Base-by-base conservation (phyloP, 2,113 vertebrate genomes). In the Odobenus rosmarus region DNA sequence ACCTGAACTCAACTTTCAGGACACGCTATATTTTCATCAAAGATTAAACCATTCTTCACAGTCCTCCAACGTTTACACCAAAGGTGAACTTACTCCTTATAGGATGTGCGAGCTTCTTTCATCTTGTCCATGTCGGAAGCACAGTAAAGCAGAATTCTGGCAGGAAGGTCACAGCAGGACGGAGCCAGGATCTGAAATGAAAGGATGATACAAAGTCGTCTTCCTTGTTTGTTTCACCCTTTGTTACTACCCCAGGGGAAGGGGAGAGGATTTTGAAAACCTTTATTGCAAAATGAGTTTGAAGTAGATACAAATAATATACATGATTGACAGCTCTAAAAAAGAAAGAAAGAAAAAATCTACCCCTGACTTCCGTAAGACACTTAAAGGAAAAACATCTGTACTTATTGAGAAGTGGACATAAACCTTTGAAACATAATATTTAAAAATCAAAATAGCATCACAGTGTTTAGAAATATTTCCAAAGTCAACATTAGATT, bases 251-350 rank as follows among this genome's bases (percentile, higher is more conserved):
- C 92, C 59, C 3, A 62, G 93, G 96, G 88, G 59, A 96, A 90
- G 81, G 62, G 90, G 59, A 92, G 55, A 86, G 39, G 85, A 93
- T 93, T 97, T 96, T 96, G 57, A 96, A 98, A 96, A 95, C 72
- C 59, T 97, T 97, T 95, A 94, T 93, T 97, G 64, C 67, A 94
- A 97, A 98, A 95, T 96, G 85, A 94, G 96, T 96, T 97, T 93
- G 81, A 97, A 97, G 84, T 90, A 87, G 84, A 91, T 61, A 53
- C 94, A 95, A 96, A 86, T 96, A 96, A 89, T 97, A 81, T 85
- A 76, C 94, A 55, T 97, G 92, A 98, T 74, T 96, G 95, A 96
- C 94, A 97, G 71, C 59, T 90, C 80, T 71, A 81, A 71, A 64
- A 89, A 77, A 86, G 24, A 79, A 96, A 23, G 3, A 13, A 13